These are phyloP conservation scores for Orthosia gothica DNA, from an alignment of 2,888 invertebrate species.

Conservation along the genomic window DNA sequence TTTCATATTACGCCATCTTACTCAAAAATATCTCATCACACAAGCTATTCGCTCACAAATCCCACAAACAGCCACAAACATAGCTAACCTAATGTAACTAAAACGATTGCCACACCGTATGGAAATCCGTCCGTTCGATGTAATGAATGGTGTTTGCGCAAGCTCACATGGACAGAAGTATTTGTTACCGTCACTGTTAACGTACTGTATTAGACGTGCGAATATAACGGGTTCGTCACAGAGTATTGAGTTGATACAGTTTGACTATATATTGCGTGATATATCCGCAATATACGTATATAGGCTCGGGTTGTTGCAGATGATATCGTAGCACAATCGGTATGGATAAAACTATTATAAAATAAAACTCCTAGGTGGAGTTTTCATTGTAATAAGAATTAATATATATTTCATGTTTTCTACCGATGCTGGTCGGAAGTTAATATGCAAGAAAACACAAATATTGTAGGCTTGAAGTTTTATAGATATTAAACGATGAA, in stretches of 20 bases:
- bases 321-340: too few species aligned
- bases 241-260: conserved; percentile 36
- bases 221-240: conserved; percentile 50
- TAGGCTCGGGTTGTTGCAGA: too few species aligned
- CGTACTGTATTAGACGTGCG: conserved; percentile 36
- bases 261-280: conserved; percentile 11
- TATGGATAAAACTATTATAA: too few species aligned
- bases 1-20: not conserved
- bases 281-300: not conserved
- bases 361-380: too few species aligned
- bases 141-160: conserved; percentile 60
- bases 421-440: too few species aligned
- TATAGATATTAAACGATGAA: too few species aligned
- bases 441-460: too few species aligned
- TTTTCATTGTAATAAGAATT: too few species aligned
- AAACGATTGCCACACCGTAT: conserved; percentile 52
- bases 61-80: conserved; percentile 8
- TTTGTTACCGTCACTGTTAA: conserved; percentile 49
- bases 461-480: too few species aligned
- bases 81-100: conserved; percentile 39
- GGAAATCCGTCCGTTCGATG: conserved; percentile 48
- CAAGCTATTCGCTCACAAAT: conserved; percentile 3
- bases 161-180: conserved; percentile 31
- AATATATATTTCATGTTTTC: too few species aligned
- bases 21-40: not conserved